phyloP scores from a whole-genome alignment of 2,888 invertebrate genomes.

The Emesis russula region DNA sequence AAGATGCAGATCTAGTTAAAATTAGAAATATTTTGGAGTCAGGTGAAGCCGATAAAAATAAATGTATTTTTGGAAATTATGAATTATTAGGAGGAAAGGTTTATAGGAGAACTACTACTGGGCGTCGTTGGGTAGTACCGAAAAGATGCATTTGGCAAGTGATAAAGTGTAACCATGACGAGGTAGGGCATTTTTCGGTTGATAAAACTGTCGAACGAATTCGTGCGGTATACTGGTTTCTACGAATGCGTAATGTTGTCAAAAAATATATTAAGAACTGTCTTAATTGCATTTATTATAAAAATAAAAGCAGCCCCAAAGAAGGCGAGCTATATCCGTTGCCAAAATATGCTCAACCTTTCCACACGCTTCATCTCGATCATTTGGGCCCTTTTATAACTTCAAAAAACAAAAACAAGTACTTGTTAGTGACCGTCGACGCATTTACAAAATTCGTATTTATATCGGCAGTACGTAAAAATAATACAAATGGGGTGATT shows the following conservation, averaged over 20 bases:
- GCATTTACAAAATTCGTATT: conserved; percentile 33
- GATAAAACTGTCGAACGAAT: conserved; percentile 3
- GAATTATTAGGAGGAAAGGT: conserved; percentile 65
- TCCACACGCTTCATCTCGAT: conserved; percentile 30
- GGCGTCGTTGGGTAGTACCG: conserved; percentile 87
- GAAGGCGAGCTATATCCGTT: background rate
- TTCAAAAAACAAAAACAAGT: background rate
- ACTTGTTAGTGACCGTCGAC: conserved; percentile 1
- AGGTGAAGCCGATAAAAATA: background rate
- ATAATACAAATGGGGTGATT: conserved; percentile 9
- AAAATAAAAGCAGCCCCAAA: background rate
- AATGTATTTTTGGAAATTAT: background rate
- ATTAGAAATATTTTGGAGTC: conserved; percentile 61
- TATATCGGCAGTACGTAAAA: conserved; percentile 17
- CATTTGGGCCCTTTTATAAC: conserved; percentile 12
- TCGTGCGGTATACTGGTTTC: background rate
- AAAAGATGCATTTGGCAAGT: conserved; percentile 86
- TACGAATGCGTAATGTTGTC: background rate
- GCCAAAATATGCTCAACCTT: background rate
- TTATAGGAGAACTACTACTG: conserved; percentile 79
- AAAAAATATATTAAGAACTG: conserved; percentile 27
- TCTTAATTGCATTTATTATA: conserved; percentile 22
- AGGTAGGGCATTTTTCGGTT: conserved; percentile 69
- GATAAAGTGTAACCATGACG: conserved; percentile 77
- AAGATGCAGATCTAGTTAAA: conserved; percentile 66